Evolutionary conservation across 2,888 invertebrate genomes (phyloP).

Genomic region (Leptothorax acervorum): DNA sequence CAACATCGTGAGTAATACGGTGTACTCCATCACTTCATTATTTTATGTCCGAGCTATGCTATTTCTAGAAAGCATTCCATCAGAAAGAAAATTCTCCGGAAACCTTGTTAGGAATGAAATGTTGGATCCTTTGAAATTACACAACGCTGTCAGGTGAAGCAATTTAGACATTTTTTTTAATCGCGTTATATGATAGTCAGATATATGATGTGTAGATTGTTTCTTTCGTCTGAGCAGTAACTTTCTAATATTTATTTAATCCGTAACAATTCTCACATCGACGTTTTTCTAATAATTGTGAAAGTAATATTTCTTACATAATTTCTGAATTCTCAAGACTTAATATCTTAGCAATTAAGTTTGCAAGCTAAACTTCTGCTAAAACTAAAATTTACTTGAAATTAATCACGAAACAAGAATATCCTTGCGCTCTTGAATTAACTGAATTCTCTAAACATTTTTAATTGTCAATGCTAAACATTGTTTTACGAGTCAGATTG

Average conservation of each 20-base stretch:
- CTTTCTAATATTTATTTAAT: slow-evolving; percentile 19
- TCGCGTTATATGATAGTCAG: slow-evolving; percentile 1
- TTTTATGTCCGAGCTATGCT: slow-evolving; percentile 37
- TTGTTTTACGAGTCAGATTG: not conserved
- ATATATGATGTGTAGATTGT: not conserved
- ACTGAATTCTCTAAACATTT: not conserved
- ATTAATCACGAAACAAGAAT: slow-evolving; percentile 7
- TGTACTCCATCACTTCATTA: slow-evolving; percentile 48
- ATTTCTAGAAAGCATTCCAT: slow-evolving; percentile 43
- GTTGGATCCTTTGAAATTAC: slow-evolving; percentile 37
- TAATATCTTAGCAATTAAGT: slow-evolving; percentile 23
- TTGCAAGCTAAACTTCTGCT: not conserved
- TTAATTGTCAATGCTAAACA: slow-evolving; percentile 12
- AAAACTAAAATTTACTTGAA: slow-evolving; percentile 1
- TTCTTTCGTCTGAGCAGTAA: not conserved
- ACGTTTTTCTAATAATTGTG: not conserved
- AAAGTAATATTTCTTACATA: not conserved
- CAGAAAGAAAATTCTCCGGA: slow-evolving; percentile 39
- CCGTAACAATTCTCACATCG: not conserved
- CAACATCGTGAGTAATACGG: slow-evolving; percentile 19
- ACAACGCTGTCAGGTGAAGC: not conserved
- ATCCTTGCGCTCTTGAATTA: not conserved
- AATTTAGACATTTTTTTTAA: slow-evolving; percentile 25
- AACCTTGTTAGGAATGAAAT: slow-evolving; percentile 29
- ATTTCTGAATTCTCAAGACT: slow-evolving; percentile 16